Percentiles rank a stretch among this genome's conserved stretches.
Evolutionary conservation across 2,113 vertebrate genomes (phyloP).

Genomic region (Muntiacus reevesi): DNA sequence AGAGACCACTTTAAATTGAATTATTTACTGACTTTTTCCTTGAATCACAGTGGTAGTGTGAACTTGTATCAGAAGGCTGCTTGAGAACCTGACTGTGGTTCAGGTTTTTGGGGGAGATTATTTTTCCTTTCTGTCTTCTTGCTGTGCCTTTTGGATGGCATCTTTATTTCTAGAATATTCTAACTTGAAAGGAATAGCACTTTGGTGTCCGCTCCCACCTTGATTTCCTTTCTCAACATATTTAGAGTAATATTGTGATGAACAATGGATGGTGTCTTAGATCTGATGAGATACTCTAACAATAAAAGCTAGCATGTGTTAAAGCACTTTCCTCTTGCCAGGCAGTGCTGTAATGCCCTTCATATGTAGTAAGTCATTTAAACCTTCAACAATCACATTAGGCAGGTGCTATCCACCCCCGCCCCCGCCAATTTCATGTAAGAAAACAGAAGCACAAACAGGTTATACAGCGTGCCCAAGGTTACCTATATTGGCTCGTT

Average conservation of each 20-base stretch:
- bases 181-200: not conserved
- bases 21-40: conserved; percentile 14
- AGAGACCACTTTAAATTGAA: not conserved
- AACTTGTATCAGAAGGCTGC: not conserved
- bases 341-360: not conserved
- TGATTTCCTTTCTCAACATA: not conserved
- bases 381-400: not conserved
- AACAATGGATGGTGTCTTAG: not conserved
- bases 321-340: not conserved
- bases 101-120: not conserved
- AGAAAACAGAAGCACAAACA: not conserved
- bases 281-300: not conserved
- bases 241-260: not conserved
- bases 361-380: not conserved
- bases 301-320: not conserved
- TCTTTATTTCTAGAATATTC: not conserved
- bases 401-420: not conserved
- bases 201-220: not conserved
- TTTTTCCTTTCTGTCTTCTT: not conserved
- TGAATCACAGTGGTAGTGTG: not conserved
- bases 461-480: not conserved
- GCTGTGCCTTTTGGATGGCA: not conserved
- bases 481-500: not conserved
- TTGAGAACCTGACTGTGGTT: not conserved
- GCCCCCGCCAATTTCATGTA: not conserved